Evolutionary conservation across 1,140 invertebrate genomes (phyloP).

Genomic region (Cataglyphis hispanica): DNA sequence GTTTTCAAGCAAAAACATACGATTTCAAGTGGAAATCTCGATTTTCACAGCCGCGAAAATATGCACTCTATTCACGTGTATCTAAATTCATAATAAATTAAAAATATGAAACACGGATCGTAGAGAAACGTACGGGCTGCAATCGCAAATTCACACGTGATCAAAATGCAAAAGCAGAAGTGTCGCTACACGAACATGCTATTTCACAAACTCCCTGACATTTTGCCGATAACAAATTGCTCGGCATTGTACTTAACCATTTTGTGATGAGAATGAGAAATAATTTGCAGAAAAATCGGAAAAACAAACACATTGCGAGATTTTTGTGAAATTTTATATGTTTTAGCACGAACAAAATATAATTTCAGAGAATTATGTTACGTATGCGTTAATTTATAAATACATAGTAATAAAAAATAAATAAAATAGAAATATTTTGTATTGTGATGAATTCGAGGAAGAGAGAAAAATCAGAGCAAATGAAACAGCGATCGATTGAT

Average conservation of each 20-base stretch:
- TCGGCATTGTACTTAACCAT: neutral
- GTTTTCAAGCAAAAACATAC: neutral
- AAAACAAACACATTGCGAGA: neutral
- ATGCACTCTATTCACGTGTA: neutral
- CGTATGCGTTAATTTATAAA: neutral
- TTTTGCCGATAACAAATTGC: neutral
- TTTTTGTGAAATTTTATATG: neutral
- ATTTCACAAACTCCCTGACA: neutral
- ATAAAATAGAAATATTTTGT: neutral
- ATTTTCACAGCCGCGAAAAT: conserved; percentile 24
- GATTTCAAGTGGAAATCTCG: neutral
- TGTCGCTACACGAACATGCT: neutral
- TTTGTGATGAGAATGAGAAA: neutral
- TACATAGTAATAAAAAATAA: neutral
- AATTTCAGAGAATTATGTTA: too few relatives aligned
- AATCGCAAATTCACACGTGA: neutral
- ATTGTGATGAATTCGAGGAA: too few relatives aligned
- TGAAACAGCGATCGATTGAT: conserved; percentile 13
- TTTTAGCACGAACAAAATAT: neutral
- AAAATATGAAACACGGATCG: conserved; percentile 1
- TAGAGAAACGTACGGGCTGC: neutral
- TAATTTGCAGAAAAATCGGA: neutral
- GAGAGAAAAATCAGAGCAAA: too few relatives aligned
- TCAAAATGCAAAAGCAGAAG: conserved; percentile 32
- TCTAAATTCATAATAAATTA: conserved; percentile 45